These are phyloP conservation scores for Dendrolimus punctatus DNA, from an alignment of 1,140 invertebrate species.

Conservation along the genomic window DNA sequence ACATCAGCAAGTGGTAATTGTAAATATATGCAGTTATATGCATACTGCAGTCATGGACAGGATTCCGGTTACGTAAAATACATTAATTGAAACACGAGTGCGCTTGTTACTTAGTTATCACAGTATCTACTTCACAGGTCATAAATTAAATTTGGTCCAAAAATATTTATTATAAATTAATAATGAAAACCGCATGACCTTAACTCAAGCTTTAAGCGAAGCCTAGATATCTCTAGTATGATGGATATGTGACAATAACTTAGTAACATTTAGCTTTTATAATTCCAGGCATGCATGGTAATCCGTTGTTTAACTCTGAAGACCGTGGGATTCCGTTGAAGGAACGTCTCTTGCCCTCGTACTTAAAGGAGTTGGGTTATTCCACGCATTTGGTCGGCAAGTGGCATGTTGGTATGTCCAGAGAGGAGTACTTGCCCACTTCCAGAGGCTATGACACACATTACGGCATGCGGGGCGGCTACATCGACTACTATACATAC, in stretches of 20 bases:
- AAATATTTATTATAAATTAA: too few species aligned
- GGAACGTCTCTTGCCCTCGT: conserved; percentile 80
- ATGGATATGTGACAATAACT: neutral
- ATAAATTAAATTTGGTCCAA: too few species aligned
- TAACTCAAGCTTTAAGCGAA: too few species aligned
- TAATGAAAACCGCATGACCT: too few species aligned
- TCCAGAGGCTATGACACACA: conserved; percentile 85
- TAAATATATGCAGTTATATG: too few species aligned
- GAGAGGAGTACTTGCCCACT: conserved; percentile 80
- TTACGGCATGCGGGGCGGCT: conserved; percentile 87
- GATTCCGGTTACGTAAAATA: too few species aligned
- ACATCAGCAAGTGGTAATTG: too few species aligned
- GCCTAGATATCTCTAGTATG: neutral
- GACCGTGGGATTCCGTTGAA: conserved; percentile 80
- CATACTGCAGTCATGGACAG: too few species aligned
- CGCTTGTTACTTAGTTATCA: too few species aligned
- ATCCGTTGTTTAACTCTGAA: conserved; percentile 80
- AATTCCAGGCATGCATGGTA: conserved; percentile 83
- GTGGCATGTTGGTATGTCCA: conserved; percentile 86
- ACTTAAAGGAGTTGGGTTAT: conserved; percentile 83
- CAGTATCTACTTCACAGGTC: too few species aligned
- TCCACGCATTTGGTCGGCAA: conserved; percentile 88
- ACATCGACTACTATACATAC: conserved; percentile 87
- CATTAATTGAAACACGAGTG: too few species aligned
- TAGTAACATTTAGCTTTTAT: neutral